phyloP scores from a whole-genome alignment of 2,113 vertebrate species.

The Rhineura floridana region DNA sequence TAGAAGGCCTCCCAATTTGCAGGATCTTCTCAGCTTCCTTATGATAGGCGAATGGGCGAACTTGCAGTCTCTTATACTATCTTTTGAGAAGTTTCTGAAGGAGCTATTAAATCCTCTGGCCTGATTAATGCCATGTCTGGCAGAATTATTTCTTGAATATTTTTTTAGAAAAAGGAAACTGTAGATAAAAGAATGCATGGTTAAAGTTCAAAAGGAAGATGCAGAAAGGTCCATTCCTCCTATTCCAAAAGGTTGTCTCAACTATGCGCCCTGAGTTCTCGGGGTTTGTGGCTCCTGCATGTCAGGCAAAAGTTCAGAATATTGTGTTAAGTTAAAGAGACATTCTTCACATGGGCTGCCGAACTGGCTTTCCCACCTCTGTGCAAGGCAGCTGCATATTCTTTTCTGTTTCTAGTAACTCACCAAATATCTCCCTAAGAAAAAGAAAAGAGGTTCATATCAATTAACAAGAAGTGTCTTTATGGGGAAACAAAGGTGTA shows the following conservation, averaged over 20 bases:
- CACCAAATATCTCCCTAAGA: slow-evolving; percentile 92
- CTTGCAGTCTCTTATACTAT: slow-evolving; percentile 55
- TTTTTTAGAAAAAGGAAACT: slow-evolving; percentile 44
- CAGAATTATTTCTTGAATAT: slow-evolving; percentile 64
- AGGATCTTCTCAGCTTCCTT: slow-evolving; percentile 47
- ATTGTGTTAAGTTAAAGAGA: slow-evolving; percentile 59
- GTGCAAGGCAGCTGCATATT: slow-evolving; percentile 70
- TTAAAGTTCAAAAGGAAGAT: slow-evolving; percentile 68
- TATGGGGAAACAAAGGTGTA: neutral
- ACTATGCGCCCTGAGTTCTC: slow-evolving; percentile 74
- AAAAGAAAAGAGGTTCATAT: slow-evolving; percentile 40
- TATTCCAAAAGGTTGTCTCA: slow-evolving; percentile 68
- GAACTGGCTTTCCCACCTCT: slow-evolving; percentile 73
- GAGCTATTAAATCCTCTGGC: slow-evolving; percentile 66
- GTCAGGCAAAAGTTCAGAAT: slow-evolving; percentile 67
- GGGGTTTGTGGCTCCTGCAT: slow-evolving; percentile 64
- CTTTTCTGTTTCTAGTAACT: slow-evolving; percentile 91
- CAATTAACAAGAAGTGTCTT: neutral
- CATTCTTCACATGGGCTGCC: slow-evolving; percentile 72
- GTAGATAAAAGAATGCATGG: slow-evolving; percentile 38
- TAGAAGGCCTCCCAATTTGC: slow-evolving; percentile 58
- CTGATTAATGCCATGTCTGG: slow-evolving; percentile 73
- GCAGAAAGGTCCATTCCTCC: slow-evolving; percentile 59
- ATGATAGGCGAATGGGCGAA: slow-evolving; percentile 60
- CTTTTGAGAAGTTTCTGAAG: slow-evolving; percentile 61